phyloP scores from a whole-genome alignment of 2,888 invertebrate genomes.

The Halictus ligatus region DNA sequence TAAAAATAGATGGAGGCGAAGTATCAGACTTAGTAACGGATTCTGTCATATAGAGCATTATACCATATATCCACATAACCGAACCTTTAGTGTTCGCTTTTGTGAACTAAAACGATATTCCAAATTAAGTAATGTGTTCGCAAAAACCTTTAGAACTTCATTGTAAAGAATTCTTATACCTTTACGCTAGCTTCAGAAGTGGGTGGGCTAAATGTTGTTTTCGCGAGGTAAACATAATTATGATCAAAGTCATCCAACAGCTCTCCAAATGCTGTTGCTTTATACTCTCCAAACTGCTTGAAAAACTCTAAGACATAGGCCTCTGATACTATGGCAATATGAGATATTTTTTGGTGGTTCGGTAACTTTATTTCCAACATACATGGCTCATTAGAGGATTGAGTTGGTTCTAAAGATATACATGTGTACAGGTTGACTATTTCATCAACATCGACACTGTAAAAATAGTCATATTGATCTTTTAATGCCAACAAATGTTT shows the following conservation, averaged over 20 bases:
- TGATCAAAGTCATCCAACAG: slow-evolving; percentile 82
- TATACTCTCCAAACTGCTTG: slow-evolving; percentile 84
- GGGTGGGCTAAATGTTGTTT: slow-evolving; percentile 76
- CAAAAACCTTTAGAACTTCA: background rate
- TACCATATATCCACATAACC: slow-evolving; percentile 83
- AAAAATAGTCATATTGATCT: slow-evolving; percentile 38
- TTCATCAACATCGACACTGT: slow-evolving; percentile 80
- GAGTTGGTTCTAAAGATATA: slow-evolving; percentile 72
- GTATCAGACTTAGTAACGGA: slow-evolving; percentile 51
- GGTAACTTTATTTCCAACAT: slow-evolving; percentile 77
- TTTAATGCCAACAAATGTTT: slow-evolving; percentile 1
- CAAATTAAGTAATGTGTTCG: background rate
- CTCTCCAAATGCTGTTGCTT: slow-evolving; percentile 81
- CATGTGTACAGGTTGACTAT: slow-evolving; percentile 81
- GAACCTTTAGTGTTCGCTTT: slow-evolving; percentile 78
- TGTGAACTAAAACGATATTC: slow-evolving; percentile 78
- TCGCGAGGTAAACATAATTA: slow-evolving; percentile 80
- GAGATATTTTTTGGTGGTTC: slow-evolving; percentile 78
- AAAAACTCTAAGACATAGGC: slow-evolving; percentile 84
- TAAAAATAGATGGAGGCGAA: slow-evolving; percentile 59
- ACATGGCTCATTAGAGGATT: slow-evolving; percentile 74
- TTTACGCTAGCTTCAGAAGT: slow-evolving; percentile 79
- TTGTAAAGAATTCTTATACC: slow-evolving; percentile 64
- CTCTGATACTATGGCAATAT: slow-evolving; percentile 83
- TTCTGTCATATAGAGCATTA: slow-evolving; percentile 79